Conservation (phyloP, 2,888 invertebrate species). For the Aproaerema taeniolella region DNA sequence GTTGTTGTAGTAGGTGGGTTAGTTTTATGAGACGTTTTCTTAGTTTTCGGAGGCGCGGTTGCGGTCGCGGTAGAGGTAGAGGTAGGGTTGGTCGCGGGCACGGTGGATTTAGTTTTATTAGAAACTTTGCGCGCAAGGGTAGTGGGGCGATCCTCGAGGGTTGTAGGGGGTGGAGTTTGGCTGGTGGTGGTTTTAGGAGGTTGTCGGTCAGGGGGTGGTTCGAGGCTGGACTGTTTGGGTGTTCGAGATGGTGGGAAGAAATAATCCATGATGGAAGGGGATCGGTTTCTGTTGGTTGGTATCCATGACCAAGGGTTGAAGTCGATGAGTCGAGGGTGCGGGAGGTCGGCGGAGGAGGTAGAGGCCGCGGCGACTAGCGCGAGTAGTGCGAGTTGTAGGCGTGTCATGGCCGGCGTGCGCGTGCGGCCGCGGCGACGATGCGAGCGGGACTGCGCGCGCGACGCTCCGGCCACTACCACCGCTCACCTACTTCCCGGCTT, state of each 20-base stretch:
- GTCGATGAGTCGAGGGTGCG: slow-evolving; percentile 61
- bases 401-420: slow-evolving; percentile 63
- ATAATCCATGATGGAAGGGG: slow-evolving; percentile 71
- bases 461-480: slow-evolving; percentile 41
- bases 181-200: slow-evolving; percentile 46
- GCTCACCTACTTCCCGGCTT: slow-evolving; percentile 21
- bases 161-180: slow-evolving; percentile 50
- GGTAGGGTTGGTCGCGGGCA: slow-evolving; percentile 51
- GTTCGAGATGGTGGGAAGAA: slow-evolving; percentile 72
- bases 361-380: slow-evolving; percentile 57
- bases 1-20: slow-evolving; percentile 34
- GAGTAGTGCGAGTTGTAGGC: slow-evolving; percentile 50
- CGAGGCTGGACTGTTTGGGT: slow-evolving; percentile 66
- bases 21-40: slow-evolving; percentile 56
- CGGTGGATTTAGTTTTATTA: slow-evolving; percentile 59
- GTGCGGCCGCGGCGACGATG: slow-evolving; percentile 66
- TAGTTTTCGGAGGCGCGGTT: slow-evolving; percentile 54
- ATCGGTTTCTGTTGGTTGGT: slow-evolving; percentile 56
- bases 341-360: slow-evolving; percentile 44
- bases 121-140: slow-evolving; percentile 59
- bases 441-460: slow-evolving; percentile 70
- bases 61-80: slow-evolving; percentile 55
- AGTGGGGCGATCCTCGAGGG: slow-evolving; percentile 55
- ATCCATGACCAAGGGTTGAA: slow-evolving; percentile 73
- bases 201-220: slow-evolving; percentile 59